Base-by-base conservation (phyloP, 2,797 vertebrate genomes). In the Staurois parvus region DNA sequence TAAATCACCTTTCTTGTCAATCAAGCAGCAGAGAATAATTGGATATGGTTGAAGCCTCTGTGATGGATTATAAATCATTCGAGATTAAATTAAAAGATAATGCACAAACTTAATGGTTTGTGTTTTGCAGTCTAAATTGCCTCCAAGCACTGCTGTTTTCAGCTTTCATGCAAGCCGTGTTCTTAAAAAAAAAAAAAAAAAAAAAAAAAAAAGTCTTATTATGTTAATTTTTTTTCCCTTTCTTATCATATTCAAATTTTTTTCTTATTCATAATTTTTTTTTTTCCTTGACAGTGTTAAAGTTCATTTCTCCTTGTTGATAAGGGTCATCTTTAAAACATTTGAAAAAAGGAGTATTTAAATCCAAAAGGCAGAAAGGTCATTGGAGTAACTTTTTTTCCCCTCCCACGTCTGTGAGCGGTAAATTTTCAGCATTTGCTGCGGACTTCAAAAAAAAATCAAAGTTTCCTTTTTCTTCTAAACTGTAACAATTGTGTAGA, bases 1-100 rank as follows among this genome's bases (percentile, higher is more conserved):
- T 99, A 99, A 99, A 99, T 99, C 98, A 99, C 98, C 97, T 99
- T 98, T 98, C 97, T 98, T 99, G 98, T 99, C 98, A 99, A 99
- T 99, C 98, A 99, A 99, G 96, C 96, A 95, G 96, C 95, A 96
- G 96, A 98, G 97, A 99, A 99, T 99, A 99, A 99, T 99, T 99
- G 98, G 98, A 99, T 99, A 98, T 99, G 98, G 98, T 99, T 98
- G 97, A 99, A 97, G 97, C 97, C 97, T 97, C 98, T 95, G 97
- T 99, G 98, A 99, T 99, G 98, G 97, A 99, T 99, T 99, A 99
- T 99, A 99, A 99, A 99, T 99, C 98, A 99, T 98, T 99, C 97
- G 96, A 99, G 98, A 99, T 99, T 99, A 99, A 99, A 99, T 99
- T 99, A 99, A 99, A 99, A 99, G 98, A 99, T 99, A 99, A 99